Conservation (phyloP, 2,797 vertebrate species). For the Gallirallus australis region DNA sequence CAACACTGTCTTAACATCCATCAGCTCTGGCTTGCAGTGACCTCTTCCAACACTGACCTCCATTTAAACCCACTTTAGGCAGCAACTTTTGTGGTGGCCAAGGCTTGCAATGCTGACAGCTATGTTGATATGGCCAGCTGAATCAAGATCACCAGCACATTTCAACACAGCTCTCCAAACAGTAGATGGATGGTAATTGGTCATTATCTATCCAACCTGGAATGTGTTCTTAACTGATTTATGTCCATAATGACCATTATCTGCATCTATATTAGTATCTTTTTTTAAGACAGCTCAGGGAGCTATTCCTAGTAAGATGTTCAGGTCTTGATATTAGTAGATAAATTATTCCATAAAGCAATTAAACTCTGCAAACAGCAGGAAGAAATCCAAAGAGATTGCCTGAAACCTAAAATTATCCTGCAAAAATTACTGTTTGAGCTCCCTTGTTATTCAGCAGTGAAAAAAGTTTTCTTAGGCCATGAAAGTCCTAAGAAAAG, state of each 20-base stretch:
- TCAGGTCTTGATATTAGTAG: background rate
- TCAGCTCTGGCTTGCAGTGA: background rate
- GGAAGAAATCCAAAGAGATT: background rate
- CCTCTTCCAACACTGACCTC: background rate
- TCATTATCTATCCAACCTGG: background rate
- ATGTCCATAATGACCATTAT: background rate
- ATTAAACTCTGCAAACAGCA: background rate
- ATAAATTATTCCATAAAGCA: background rate
- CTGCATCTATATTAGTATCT: background rate
- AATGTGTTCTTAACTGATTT: background rate
- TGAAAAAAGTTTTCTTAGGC: background rate
- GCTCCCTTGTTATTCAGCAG: background rate
- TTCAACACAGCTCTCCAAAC: background rate
- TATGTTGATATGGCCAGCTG: background rate
- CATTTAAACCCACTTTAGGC: background rate
- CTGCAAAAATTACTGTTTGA: background rate
- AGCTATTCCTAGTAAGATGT: background rate
- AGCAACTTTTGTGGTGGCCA: background rate
- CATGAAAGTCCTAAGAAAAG: no score
- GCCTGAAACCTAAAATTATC: background rate
- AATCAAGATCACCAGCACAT: background rate
- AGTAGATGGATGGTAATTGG: background rate
- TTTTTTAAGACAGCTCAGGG: background rate
- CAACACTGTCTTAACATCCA: background rate
- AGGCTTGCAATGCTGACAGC: background rate